Base-by-base conservation (phyloP, 1,140 invertebrate species). In the Homalodisca vitripennis region DNA sequence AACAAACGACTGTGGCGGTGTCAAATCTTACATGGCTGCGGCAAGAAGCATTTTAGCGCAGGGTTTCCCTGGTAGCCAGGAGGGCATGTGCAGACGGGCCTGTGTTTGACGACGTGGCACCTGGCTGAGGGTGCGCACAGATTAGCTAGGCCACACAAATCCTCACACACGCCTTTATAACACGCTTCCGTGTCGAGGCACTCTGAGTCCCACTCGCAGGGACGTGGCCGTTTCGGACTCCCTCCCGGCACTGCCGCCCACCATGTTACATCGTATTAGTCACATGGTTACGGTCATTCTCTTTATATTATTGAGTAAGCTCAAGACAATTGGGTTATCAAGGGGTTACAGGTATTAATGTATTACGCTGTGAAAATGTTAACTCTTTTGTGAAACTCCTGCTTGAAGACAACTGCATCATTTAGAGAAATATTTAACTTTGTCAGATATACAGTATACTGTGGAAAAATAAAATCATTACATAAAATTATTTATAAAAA, bases 1-100 rank as follows among this genome's bases (percentile, higher is more conserved):
- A n/a, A n/a, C n/a, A n/a, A n/a, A 17, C 34, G 34, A 22, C 26
- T 12, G 41, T 67, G 24, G 27, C 47, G 10, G 66, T 53, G 66
- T 27, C 70, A 73, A 68, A 69, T 77, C 89, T 90, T 90, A 90
- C 89, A 86, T 87, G 85, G 83, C 79, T 85, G 82, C 73, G 83
- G 80, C 74, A 86, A 84, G 78, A 86, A 84, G 84, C 89, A 90
- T 81, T 89, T 88, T 77, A 88, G 80, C 71, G 87, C 86, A 20
- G 90, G 90, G 79, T 92, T 88, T 75, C 90, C 90, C 77, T 91
- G 88, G 76, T 88, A 88, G 75, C 86, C 87, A 73, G 85, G 84
- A 13, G 87, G 87, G 79, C 88, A 90, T 73, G 87, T 89, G 81
- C 90, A 92, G 78, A 91, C 89, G 2, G 90, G 89, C 72, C 89